Conservation (phyloP, 2,888 invertebrate species). For the Hydroisotoma schaefferi region DNA sequence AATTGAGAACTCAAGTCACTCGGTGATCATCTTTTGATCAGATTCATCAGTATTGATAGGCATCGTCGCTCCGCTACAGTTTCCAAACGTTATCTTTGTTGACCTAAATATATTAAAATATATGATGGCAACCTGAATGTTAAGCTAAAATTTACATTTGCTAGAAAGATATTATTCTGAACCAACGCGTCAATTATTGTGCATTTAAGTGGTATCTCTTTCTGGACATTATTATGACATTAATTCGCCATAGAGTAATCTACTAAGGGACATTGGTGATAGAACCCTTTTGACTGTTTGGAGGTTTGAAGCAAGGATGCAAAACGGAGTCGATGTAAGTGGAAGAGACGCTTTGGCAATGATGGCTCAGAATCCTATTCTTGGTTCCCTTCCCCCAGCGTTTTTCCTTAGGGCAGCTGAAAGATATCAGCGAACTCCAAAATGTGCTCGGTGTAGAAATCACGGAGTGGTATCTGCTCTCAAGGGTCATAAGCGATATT, state of each 20-base stretch:
- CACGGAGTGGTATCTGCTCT: slow-evolving; percentile 95
- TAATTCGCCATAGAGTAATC: too few species aligned
- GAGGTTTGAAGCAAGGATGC: slow-evolving; percentile 72
- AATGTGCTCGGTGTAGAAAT: slow-evolving; percentile 63
- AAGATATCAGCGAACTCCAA: slow-evolving; percentile 88
- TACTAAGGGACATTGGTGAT: too few species aligned
- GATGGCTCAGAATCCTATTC: slow-evolving; percentile 78
- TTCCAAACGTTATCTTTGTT: too few species aligned
- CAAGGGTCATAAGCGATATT: slow-evolving; percentile 93
- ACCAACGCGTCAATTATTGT: not conserved
- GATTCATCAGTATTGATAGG: too few species aligned
- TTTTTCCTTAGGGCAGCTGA: slow-evolving; percentile 81
- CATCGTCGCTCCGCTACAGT: too few species aligned
- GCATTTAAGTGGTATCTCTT: not conserved
- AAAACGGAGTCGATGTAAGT: slow-evolving; percentile 63
- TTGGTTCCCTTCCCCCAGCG: slow-evolving; percentile 76
- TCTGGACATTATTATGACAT: not conserved
- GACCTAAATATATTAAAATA: too few species aligned
- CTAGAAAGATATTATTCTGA: too few species aligned
- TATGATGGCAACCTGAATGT: too few species aligned
- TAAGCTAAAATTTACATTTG: too few species aligned
- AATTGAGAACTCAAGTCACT: not conserved
- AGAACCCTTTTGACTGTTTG: too few species aligned
- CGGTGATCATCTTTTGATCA: not conserved
- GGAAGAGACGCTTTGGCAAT: slow-evolving; percentile 70